phyloP scores from a whole-genome alignment of 2,797 vertebrate species.

The Falco rusticolus region DNA sequence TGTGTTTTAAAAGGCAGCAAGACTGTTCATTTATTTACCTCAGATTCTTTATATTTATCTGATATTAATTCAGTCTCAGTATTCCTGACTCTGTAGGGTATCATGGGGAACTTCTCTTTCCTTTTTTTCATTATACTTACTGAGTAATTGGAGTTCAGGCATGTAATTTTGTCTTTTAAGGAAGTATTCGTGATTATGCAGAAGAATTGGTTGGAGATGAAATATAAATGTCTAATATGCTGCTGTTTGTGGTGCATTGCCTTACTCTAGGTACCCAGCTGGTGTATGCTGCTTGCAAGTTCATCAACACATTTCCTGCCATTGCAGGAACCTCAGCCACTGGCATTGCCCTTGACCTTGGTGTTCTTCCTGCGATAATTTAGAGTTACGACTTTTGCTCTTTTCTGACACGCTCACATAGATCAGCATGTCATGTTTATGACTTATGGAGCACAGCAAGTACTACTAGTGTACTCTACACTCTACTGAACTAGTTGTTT shows the following conservation, averaged over 20 bases:
- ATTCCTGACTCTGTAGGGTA: neutral
- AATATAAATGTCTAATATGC: neutral
- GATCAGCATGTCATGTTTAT: neutral
- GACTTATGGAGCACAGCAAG: neutral
- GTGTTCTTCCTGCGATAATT: neutral
- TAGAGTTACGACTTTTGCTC: conserved; percentile 4
- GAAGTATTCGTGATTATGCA: neutral
- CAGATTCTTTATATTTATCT: neutral
- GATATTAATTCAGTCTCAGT: neutral
- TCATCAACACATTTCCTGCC: neutral
- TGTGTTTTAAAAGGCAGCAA: neutral
- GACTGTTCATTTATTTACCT: neutral
- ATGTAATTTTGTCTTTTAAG: neutral
- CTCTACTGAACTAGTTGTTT: neutral
- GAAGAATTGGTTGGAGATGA: neutral
- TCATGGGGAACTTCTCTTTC: neutral
- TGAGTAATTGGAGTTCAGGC: neutral
- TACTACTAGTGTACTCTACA: neutral
- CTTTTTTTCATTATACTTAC: neutral
- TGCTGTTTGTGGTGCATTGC: neutral
- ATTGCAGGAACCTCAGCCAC: neutral
- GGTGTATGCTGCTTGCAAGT: neutral
- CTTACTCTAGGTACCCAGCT: neutral
- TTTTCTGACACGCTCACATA: neutral
- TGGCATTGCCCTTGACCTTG: neutral